Evolutionary conservation across 2,888 invertebrate species (phyloP).

Genomic region (Anaspis maculata): DNA sequence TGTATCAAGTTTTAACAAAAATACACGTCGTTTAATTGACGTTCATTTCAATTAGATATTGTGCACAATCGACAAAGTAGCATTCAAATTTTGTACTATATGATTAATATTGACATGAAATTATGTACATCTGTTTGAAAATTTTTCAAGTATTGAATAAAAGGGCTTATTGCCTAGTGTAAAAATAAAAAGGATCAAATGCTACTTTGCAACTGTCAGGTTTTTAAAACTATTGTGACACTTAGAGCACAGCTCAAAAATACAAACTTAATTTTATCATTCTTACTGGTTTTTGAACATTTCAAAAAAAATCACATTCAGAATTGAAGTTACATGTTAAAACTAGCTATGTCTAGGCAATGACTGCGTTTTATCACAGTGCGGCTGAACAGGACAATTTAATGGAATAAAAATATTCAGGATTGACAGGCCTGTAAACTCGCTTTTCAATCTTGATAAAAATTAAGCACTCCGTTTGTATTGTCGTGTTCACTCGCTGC

Average conservation of each 20-base stretch:
- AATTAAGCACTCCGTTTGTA: slow-evolving; percentile 15
- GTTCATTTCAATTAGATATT: no score
- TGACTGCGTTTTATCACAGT: slow-evolving; percentile 36
- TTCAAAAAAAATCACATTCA: slow-evolving; percentile 40
- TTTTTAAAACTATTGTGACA: slow-evolving; percentile 24
- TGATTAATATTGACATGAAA: no score
- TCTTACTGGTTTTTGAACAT: slow-evolving; percentile 36
- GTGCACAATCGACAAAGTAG: no score
- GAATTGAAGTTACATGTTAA: slow-evolving; percentile 30
- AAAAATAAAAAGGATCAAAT: no score
- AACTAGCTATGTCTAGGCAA: slow-evolving; percentile 25
- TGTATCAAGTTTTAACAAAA: no score
- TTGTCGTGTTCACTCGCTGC: slow-evolving; percentile 45
- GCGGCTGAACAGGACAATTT: slow-evolving; percentile 44
- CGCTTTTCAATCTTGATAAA: background rate
- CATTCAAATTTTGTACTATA: no score
- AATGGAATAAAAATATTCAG: no score
- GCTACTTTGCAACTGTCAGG: slow-evolving; percentile 19
- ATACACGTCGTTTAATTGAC: no score
- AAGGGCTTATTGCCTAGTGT: no score
- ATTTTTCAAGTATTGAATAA: no score
- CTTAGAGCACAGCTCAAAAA: slow-evolving; percentile 31
- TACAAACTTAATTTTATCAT: slow-evolving; percentile 37
- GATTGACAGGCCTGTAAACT: background rate
- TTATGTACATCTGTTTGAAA: no score